Conservation (phyloP, 2,888 invertebrate genomes). For the Lathronympha strigana region DNA sequence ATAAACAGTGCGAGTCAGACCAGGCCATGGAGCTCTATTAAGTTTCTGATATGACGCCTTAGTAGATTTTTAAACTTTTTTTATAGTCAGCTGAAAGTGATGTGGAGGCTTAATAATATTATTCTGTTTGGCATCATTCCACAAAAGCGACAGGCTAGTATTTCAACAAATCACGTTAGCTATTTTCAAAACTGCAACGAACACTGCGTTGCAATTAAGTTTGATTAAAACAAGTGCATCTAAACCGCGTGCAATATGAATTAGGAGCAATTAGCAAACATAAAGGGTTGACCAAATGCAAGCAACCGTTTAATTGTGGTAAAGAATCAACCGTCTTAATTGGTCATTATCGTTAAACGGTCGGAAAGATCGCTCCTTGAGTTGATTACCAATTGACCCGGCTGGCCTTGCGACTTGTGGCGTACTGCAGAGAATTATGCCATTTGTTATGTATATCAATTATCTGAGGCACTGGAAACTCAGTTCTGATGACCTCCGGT, state of each 20-base stretch:
- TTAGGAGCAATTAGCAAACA: constrained; percentile 37
- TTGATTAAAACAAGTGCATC: not conserved
- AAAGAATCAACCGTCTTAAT: constrained; percentile 75
- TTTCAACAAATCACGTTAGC: not conserved
- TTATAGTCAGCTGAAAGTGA: too few relatives aligned
- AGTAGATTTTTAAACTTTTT: too few relatives aligned
- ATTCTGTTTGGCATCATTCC: too few relatives aligned
- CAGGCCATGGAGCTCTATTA: too few relatives aligned
- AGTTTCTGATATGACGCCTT: too few relatives aligned
- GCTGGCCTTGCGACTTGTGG: constrained; percentile 58
- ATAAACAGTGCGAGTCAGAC: too few relatives aligned
- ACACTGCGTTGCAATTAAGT: not conserved
- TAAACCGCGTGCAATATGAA: constrained; percentile 25
- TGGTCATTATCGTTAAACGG: constrained; percentile 67
- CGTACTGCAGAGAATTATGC: constrained; percentile 46
- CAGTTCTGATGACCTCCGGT: constrained; percentile 20
- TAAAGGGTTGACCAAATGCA: constrained; percentile 58
- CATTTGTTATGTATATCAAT: constrained; percentile 43
- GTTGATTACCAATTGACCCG: constrained; percentile 79
- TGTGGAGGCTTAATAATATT: too few relatives aligned
- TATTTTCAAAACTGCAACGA: not conserved
- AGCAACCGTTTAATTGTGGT: constrained; percentile 61
- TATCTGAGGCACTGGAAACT: constrained; percentile 41
- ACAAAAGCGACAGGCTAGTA: too few relatives aligned
- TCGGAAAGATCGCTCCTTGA: constrained; percentile 63